A percentile compares a stretch with the other conserved stretches of the same genome.
phyloP scores from a whole-genome alignment of 2,113 vertebrate genomes.

The Pelobates fuscus region DNA sequence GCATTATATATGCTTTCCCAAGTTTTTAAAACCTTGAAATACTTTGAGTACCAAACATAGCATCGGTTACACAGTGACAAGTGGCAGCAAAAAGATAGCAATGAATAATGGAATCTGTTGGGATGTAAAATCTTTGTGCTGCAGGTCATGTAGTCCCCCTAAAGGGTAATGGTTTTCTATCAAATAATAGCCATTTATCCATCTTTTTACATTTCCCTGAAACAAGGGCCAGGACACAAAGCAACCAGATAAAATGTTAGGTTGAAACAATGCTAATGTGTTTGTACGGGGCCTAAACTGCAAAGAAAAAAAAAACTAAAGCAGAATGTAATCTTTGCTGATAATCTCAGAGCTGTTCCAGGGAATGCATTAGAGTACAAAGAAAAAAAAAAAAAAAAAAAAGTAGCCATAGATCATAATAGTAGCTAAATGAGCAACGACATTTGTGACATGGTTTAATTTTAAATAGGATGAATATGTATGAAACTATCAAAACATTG shows the following conservation, averaged over 20 bases:
- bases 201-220: constrained; percentile 37
- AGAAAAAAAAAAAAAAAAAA: neutral
- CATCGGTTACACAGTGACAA: constrained; percentile 36
- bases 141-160: constrained; percentile 43
- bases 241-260: constrained; percentile 33
- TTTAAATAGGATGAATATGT: constrained; percentile 31
- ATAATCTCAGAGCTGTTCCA: constrained; percentile 15
- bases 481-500: constrained; percentile 46
- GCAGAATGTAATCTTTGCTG: constrained; percentile 19
- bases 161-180: constrained; percentile 50
- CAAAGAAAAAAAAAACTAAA: constrained; percentile 6
- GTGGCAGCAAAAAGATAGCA: constrained; percentile 36
- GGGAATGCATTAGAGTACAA: neutral
- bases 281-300: constrained; percentile 23
- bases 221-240: constrained; percentile 21
- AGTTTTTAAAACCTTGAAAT: neutral
- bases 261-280: constrained; percentile 42
- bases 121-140: constrained; percentile 42
- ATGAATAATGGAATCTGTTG: constrained; percentile 46
- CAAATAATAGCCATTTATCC: constrained; percentile 40
- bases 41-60: constrained; percentile 21
- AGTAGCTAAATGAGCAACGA: constrained; percentile 38
- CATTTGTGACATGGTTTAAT: constrained; percentile 38
- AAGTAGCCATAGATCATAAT: constrained; percentile 24
- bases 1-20: no score